Base-by-base conservation (phyloP, 1,140 invertebrate genomes). In the Drosophila repletoides region DNA sequence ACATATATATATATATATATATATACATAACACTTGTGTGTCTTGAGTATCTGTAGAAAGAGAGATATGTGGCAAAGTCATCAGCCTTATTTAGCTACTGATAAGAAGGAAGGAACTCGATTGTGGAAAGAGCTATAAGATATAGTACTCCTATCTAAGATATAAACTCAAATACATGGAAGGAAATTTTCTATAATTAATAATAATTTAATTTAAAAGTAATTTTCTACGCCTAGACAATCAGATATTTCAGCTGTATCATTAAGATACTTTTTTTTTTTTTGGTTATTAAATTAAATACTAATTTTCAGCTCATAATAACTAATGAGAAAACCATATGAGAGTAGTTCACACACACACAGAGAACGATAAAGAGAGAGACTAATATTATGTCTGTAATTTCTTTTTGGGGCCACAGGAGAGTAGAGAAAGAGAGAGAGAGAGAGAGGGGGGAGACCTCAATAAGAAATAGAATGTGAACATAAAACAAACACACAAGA, bases 391-490 rank as follows among this genome's bases (percentile, higher is more conserved):
- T 38, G 14, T 21, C 5, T 17, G 17, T n/a, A 26, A 12, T 12
- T 6, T 40, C n/a, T 26, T 46, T 38, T 46, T 52, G 46, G 26
- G 38, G 49, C 2, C n/a, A n/a, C n/a, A n/a, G n/a, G n/a, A n/a
- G n/a, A n/a, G n/a, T n/a, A n/a, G 43, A 12, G 48, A 49, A 21
- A 33, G 21, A 24, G 40, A 51, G 15, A 51, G 45, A 31, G 14
- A 59, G 21, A 15, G 60, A 41, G 36, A 59, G 12, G 9, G 34
- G 15, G 24, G 19, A 63, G 74, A 72, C 79, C 74, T 68, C 74
- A 73, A 67, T 83, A 76, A 67, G 79, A 83, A 83, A 84, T 84
- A 83, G 79, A 83, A 74, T 83, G 79, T 83, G 79, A 83, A 79
- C 73, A 83, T 43, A 56, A 55, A 59, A 55, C 55, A 73, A 72